These are phyloP conservation scores for Lepidochrysops patricia DNA, from an alignment of 2,888 invertebrate species.

Conservation along the genomic window DNA sequence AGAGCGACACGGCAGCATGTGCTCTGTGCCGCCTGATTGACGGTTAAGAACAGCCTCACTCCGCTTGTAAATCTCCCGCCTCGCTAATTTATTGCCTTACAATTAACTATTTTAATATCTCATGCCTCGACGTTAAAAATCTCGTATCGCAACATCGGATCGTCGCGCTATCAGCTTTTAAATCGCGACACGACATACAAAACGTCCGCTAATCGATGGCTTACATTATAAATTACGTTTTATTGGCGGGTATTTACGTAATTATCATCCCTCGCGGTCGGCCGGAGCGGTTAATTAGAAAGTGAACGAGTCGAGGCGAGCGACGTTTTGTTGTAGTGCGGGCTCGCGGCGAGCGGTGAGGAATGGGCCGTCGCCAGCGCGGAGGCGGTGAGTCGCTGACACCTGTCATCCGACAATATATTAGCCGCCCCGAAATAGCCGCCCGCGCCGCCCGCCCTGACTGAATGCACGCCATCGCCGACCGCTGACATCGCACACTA, in stretches of 20 bases:
- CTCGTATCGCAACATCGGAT: constrained; percentile 1
- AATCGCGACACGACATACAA: constrained; percentile 16
- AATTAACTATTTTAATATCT: not conserved
- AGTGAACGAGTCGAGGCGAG: constrained; percentile 40
- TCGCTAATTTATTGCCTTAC: not conserved
- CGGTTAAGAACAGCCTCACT: not conserved
- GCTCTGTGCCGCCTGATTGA: not conserved
- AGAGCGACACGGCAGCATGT: not conserved
- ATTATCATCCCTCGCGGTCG: constrained; percentile 20
- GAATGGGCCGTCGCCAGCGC: constrained; percentile 75
- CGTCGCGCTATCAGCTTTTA: constrained; percentile 11
- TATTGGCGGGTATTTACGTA: constrained; percentile 20
- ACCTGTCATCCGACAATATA: constrained; percentile 74
- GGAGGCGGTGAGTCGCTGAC: constrained; percentile 74
- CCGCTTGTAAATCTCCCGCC: not conserved
- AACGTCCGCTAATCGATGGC: constrained; percentile 20
- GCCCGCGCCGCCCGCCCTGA: too few relatives aligned
- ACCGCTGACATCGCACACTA: constrained; percentile 56
- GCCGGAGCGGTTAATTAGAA: constrained; percentile 1
- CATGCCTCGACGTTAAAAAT: not conserved
- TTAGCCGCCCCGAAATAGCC: constrained; percentile 72
- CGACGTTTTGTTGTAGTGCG: too few relatives aligned
- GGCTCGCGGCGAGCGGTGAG: constrained; percentile 70
- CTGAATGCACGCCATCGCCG: constrained; percentile 38
- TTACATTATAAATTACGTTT: constrained; percentile 13